phyloP scores from a whole-genome alignment of 2,888 invertebrate genomes.

The Agrochola lota region DNA sequence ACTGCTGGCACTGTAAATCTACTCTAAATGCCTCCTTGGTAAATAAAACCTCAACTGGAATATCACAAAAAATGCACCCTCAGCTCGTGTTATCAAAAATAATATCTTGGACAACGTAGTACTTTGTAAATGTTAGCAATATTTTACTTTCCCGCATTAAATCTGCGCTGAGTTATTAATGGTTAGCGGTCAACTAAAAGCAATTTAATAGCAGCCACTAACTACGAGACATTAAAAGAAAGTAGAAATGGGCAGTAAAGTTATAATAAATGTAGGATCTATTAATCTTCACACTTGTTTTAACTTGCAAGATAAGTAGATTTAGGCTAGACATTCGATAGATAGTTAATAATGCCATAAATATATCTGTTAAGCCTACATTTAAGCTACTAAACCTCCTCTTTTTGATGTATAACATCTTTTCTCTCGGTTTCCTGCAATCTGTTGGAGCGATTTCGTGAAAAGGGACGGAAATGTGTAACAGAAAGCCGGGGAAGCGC shows the following conservation, averaged over 20 bases:
- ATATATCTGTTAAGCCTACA: slow-evolving; percentile 4
- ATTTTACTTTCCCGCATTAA: slow-evolving; percentile 61
- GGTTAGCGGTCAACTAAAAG: slow-evolving; percentile 64
- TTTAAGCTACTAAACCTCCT: background rate
- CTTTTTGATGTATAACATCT: background rate
- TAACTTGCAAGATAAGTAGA: slow-evolving; percentile 28
- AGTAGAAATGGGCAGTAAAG: slow-evolving; percentile 57
- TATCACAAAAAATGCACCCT: slow-evolving; percentile 20
- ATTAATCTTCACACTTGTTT: slow-evolving; percentile 43
- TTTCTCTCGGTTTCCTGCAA: no score
- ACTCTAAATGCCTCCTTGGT: background rate
- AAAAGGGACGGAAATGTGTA: no score
- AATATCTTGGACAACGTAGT: slow-evolving; percentile 39
- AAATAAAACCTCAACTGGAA: slow-evolving; percentile 19
- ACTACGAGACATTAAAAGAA: slow-evolving; percentile 63
- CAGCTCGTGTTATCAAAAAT: slow-evolving; percentile 29
- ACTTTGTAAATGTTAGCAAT: slow-evolving; percentile 60
- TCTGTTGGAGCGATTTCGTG: no score
- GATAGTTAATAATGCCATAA: slow-evolving; percentile 7
- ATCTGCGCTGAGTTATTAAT: slow-evolving; percentile 64
- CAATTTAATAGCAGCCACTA: slow-evolving; percentile 65
- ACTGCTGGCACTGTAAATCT: slow-evolving; percentile 2
- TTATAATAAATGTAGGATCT: slow-evolving; percentile 42
- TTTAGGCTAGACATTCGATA: background rate
- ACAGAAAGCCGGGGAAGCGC: no score